Percentiles rank a stretch among this genome's conserved stretches.
These are phyloP conservation scores for Coregonus clupeaformis DNA, from an alignment of 2,113 vertebrate genomes.

Conservation along the genomic window DNA sequence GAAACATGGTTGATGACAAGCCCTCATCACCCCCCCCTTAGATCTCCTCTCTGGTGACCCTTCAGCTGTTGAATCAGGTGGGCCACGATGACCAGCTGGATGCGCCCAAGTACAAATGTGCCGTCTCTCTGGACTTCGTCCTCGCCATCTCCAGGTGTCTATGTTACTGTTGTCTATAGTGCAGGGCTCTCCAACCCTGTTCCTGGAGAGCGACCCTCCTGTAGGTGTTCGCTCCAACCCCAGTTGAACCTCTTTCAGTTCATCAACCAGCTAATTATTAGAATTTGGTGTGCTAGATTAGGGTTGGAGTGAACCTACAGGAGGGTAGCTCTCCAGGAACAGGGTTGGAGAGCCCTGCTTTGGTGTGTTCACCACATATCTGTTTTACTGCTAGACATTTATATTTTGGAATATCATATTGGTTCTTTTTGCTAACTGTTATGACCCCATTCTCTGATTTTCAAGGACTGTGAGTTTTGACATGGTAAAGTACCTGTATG, in stretches of 20 bases:
- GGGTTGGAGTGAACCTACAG: no score
- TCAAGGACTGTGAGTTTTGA: constrained; percentile 96
- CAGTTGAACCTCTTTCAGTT: no score
- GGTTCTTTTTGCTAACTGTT: constrained; percentile 1
- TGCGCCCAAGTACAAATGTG: constrained; percentile 92
- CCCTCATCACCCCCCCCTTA: constrained; percentile 53
- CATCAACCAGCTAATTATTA: no score
- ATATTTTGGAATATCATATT: not conserved
- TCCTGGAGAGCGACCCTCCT: not conserved
- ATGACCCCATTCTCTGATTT: constrained; percentile 53
- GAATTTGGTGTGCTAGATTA: no score
- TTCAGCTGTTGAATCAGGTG: constrained; percentile 86
- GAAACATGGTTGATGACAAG: not conserved
- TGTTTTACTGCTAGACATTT: not conserved
- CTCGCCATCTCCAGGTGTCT: constrained; percentile 87
- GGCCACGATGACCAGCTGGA: constrained; percentile 93
- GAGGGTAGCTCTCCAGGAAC: no score
- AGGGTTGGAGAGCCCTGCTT: not conserved
- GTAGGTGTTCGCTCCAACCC: no score
- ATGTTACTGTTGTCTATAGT: not conserved
- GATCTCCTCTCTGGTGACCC: constrained; percentile 94
- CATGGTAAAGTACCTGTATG: constrained; percentile 94
- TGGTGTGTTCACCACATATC: constrained; percentile 3
- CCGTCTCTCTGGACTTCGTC: constrained; percentile 93
- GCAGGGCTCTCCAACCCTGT: no score